Base-by-base conservation (phyloP, 1,140 invertebrate genomes). In the Brachionus plicatilis region DNA sequence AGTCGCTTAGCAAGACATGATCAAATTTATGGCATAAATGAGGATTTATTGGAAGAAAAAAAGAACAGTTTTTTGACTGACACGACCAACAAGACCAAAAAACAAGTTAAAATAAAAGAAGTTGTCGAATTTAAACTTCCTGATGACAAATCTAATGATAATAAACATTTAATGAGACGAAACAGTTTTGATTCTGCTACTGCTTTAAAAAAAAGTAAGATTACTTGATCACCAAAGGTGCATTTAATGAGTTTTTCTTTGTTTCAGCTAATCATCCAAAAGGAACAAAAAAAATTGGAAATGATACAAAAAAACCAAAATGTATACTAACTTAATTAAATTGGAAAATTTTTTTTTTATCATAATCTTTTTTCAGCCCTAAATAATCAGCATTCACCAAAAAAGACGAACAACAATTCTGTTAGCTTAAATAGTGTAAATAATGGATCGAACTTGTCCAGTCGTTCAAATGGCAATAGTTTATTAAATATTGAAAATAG, bases 1-100 rank as follows among this genome's bases (percentile, higher is more conserved):
- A 88, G 87, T 78, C 85, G 87, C 12, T 83, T 89, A 27, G 88
- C 87, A 17, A 87, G 86, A 84, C 88, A 89, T 83, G 87, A 89
- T 12, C 79, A 60, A 47, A 41, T 45, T 11, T 56, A 37, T 47
- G 43, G 20, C 33, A 82, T 65, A 20, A 50, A 47, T 50, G 72
- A 76, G 5, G 45, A 76, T 47, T 50, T 76, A 12, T 76, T 27
- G 9, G 27, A 12, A 29, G 72, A 76, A 37, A 76, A 76, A 50
- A 76, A 76, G 27, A 76, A 76, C 33, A 76, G 72, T 47, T 76
- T 76, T 50, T 47, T 76, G 45, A 76, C 41, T 50, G 79, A 82
- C 37, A 47, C 20, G 9, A 76, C 43, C 11, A 68, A 82, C 17
- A 82, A 45, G 65, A 37, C 53, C 3, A 82, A 82, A 68, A 82